Percentiles rank a stretch among this genome's conserved stretches.
These are phyloP conservation scores for Chaetogeoica ovagalla DNA, from an alignment of 2,888 invertebrate species.

Conservation along the genomic window DNA sequence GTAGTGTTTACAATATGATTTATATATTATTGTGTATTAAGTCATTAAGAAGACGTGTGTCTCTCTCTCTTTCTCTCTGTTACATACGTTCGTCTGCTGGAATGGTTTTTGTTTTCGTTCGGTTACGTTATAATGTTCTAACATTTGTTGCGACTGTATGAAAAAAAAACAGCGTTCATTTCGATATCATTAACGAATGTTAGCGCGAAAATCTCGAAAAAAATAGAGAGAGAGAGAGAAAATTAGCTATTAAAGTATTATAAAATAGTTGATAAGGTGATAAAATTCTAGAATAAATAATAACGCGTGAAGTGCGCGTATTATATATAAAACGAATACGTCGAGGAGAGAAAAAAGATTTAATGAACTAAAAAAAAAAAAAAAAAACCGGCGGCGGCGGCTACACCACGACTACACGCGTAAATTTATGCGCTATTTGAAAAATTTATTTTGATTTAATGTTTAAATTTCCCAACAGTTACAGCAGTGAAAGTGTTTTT, in stretches of 20 bases:
- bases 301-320: too few relatives aligned
- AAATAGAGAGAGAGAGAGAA: too few relatives aligned
- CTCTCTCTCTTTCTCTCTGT: not conserved
- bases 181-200: not conserved
- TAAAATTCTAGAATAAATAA: not conserved
- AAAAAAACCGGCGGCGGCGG: too few relatives aligned
- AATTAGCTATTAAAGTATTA: too few relatives aligned
- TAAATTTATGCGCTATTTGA: not conserved
- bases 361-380: not conserved
- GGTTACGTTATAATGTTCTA: not conserved
- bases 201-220: too few relatives aligned
- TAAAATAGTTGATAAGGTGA: not conserved
- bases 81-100: not conserved
- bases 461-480: constrained; percentile 9
- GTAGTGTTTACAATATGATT: not conserved
- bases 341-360: not conserved
- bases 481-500: constrained; percentile 20
- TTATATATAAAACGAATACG: not conserved
- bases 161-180: not conserved
- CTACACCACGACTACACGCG: not conserved
- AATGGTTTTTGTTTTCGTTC: not conserved
- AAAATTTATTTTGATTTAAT: not conserved
- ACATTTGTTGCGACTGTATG: not conserved
- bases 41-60: not conserved
- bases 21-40: not conserved